Conservation (phyloP, 1,140 invertebrate genomes). For the Eriosoma lanigerum region DNA sequence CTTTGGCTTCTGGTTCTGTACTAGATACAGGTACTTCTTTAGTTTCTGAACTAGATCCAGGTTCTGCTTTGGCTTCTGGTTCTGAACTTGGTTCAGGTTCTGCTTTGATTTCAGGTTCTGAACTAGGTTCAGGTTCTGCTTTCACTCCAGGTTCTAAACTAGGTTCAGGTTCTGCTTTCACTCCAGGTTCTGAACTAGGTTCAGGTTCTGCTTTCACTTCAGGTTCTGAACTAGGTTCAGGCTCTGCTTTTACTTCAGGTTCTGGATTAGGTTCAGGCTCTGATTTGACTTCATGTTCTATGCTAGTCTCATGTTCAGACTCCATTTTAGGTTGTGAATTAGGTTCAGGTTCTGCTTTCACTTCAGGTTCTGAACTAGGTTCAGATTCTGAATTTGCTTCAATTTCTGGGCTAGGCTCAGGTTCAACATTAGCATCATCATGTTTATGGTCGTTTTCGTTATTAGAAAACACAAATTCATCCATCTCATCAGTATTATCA, state of each 20-base stretch:
- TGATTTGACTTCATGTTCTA: slow-evolving; percentile 55
- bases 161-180: slow-evolving; percentile 59
- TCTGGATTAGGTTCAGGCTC: slow-evolving; percentile 6
- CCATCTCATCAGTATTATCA: background rate
- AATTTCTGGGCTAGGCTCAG: slow-evolving; percentile 48
- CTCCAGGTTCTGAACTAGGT: slow-evolving; percentile 56
- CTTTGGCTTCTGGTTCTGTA: slow-evolving; percentile 54
- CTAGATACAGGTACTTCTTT: slow-evolving; percentile 56
- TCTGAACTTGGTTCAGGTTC: slow-evolving; percentile 56
- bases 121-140: slow-evolving; percentile 55
- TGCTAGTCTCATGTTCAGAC: too few relatives aligned
- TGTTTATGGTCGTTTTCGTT: slow-evolving; percentile 57
- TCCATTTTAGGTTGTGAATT: too few relatives aligned
- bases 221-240: slow-evolving; percentile 53
- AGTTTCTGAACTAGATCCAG: slow-evolving; percentile 54
- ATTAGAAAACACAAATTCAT: background rate
- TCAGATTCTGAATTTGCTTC: too few relatives aligned
- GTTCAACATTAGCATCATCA: slow-evolving; percentile 58
- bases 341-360: slow-evolving; percentile 56
- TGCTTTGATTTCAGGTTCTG: slow-evolving; percentile 53
- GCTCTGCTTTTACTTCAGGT: slow-evolving; percentile 52
- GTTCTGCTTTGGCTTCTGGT: slow-evolving; percentile 56
- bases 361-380: slow-evolving; percentile 57
- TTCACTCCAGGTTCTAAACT: slow-evolving; percentile 53
- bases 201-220: slow-evolving; percentile 29